Percentiles rank a stretch among this genome's conserved stretches.
Evolutionary conservation across 2,113 vertebrate genomes (phyloP).

Genomic region (Corvus moneduloides): DNA sequence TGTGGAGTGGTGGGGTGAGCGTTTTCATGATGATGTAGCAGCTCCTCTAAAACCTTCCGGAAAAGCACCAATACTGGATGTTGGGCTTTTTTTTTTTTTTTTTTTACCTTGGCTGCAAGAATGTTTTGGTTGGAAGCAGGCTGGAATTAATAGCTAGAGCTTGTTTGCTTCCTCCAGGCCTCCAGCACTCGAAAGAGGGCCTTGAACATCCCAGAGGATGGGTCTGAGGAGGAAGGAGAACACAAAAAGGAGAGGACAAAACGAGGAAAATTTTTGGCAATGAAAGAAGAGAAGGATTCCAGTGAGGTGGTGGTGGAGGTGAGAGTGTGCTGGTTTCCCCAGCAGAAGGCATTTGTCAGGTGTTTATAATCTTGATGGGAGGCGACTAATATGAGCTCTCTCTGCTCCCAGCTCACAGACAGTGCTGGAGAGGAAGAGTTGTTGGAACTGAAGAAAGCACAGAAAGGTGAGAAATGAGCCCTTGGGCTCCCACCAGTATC

Average conservation of each 20-base stretch:
- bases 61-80: background rate
- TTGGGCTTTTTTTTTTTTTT: background rate
- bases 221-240: slow-evolving; percentile 71
- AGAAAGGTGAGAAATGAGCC: slow-evolving; percentile 83
- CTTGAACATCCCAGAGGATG: slow-evolving; percentile 67
- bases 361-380: background rate
- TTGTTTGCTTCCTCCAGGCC: slow-evolving; percentile 37
- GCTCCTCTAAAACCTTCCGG: background rate
- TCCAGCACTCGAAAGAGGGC: slow-evolving; percentile 65
- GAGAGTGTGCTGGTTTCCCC: background rate
- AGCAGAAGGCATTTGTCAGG: background rate
- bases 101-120: background rate
- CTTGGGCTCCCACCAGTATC: background rate
- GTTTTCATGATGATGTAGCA: background rate
- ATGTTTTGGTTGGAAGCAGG: background rate
- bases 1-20: background rate
- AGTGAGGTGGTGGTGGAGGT: slow-evolving; percentile 76
- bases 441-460: slow-evolving; percentile 80
- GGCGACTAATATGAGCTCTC: background rate
- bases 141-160: background rate
- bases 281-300: slow-evolving; percentile 83
- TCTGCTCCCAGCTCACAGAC: slow-evolving; percentile 78
- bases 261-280: slow-evolving; percentile 72
- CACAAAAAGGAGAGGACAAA: slow-evolving; percentile 77
- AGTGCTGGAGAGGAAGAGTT: slow-evolving; percentile 82